Conservation (phyloP, 2,888 invertebrate genomes). For the Stenolophus ochropezus region DNA sequence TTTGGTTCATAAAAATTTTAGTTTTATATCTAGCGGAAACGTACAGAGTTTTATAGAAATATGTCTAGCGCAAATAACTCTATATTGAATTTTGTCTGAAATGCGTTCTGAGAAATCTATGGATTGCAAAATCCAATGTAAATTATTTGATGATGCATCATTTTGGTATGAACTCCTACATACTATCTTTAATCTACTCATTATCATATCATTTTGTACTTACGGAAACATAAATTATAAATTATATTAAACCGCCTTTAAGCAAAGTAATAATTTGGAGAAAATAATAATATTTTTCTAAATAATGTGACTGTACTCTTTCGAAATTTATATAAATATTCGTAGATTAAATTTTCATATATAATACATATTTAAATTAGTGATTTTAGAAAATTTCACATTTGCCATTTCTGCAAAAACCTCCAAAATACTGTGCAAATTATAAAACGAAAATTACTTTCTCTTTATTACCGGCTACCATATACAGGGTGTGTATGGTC, state of each 20-base stretch:
- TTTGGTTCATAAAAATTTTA: constrained; percentile 7
- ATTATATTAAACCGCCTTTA: neutral
- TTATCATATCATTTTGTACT: constrained; percentile 2
- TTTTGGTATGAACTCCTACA: constrained; percentile 23
- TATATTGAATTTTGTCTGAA: neutral
- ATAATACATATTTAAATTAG: no score
- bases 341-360: no score
- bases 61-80: neutral
- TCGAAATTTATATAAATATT: neutral
- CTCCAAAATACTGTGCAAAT: no score
- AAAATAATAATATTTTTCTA: neutral
- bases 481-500: no score
- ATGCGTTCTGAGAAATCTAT: constrained; percentile 6
- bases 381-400: no score
- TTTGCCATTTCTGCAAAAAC: no score
- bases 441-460: no score
- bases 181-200: neutral
- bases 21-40: neutral
- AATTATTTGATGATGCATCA: constrained; percentile 7
- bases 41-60: neutral
- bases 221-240: neutral
- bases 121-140: constrained; percentile 12
- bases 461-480: no score
- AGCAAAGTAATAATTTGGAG: neutral
- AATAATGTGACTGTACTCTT: no score